Conservation (phyloP, 2,888 invertebrate genomes). For the Tryphoninae sp. region DNA sequence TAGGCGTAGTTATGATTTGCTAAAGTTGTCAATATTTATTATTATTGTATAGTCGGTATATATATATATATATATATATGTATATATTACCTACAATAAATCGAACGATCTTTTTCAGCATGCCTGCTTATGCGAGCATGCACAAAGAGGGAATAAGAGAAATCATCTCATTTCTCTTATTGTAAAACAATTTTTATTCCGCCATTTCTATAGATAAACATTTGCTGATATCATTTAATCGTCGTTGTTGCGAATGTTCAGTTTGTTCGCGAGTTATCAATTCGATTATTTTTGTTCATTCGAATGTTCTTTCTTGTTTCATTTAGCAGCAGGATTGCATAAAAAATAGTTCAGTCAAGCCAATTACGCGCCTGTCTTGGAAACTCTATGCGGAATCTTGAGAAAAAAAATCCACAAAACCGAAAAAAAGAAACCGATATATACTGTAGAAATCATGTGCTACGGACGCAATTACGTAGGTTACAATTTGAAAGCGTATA, state of each 20-base stretch:
- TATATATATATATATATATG: constrained; percentile 11
- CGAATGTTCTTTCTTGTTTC: constrained; percentile 16
- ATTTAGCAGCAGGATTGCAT: background rate
- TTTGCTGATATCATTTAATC: constrained; percentile 62
- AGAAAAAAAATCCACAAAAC: constrained; percentile 31
- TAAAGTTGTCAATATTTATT: constrained; percentile 63
- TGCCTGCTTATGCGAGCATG: background rate
- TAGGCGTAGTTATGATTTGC: constrained; percentile 3
- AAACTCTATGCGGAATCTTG: background rate
- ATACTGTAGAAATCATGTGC: constrained; percentile 26
- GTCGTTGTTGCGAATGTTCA: constrained; percentile 26
- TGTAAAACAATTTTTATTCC: constrained; percentile 74
- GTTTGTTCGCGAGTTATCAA: constrained; percentile 19
- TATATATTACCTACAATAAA: background rate
- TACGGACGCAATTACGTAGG: constrained; percentile 34
- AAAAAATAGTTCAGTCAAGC: background rate
- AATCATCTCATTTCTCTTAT: constrained; percentile 48
- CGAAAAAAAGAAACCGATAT: constrained; percentile 20
- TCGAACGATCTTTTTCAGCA: background rate
- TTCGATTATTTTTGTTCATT: constrained; percentile 9
- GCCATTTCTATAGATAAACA: constrained; percentile 71
- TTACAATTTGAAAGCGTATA: background rate
- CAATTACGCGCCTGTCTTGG: background rate
- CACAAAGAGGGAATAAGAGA: background rate
- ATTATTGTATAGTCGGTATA: constrained; percentile 30